Base-by-base conservation (phyloP, 2,113 vertebrate genomes). In the Erythrolamprus reginae region DNA sequence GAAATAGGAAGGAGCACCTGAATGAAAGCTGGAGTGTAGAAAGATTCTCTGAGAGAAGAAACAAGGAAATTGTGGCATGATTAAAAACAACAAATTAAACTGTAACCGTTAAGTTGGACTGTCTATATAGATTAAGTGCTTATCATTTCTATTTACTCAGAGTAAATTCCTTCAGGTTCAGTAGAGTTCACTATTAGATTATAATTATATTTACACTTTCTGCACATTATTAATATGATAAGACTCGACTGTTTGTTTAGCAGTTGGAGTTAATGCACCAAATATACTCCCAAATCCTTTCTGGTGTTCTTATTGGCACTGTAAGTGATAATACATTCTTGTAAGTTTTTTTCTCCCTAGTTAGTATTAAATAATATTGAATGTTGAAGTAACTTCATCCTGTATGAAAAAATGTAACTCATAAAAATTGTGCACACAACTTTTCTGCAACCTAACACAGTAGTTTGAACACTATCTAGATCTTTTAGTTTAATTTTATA, bases 401-500 rank as follows among this genome's bases (percentile, higher is more conserved):
- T 92, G n/a, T 82, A 1, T 3, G 1, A n/a, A 10, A 1, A 1
- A 86, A 0, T 0, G 0, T 42, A 52, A 51, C 3, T 4, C 5
- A 1, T 85, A 51, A 42, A 77, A 77, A 77, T 77, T 28, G 2
- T 65, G 23, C 21, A 8, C 38, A 89, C 21, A 12, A 82, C 1
- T 56, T 15, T 38, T 28, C 56, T 82, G 90, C 48, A 70, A 0
- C 17, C 33, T 77, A 93, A 92, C 85, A 47, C 13, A 82, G 26
- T 12, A 88, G 2, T n/a, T 55, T 89, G 58, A 94, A 61, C 2
- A 93, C 1, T 3, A 0, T 91, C 89, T 65, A 89, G 24, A 92
- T 90, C 0, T 0, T 90, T 94, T 85, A 92, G 0, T 2, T 84
- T 91, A 91, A 92, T 88, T 26, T 92, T 93, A 89, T 84, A 47